Evolutionary conservation across 2,113 vertebrate genomes (phyloP).

Genomic region (Taxidea taxus): DNA sequence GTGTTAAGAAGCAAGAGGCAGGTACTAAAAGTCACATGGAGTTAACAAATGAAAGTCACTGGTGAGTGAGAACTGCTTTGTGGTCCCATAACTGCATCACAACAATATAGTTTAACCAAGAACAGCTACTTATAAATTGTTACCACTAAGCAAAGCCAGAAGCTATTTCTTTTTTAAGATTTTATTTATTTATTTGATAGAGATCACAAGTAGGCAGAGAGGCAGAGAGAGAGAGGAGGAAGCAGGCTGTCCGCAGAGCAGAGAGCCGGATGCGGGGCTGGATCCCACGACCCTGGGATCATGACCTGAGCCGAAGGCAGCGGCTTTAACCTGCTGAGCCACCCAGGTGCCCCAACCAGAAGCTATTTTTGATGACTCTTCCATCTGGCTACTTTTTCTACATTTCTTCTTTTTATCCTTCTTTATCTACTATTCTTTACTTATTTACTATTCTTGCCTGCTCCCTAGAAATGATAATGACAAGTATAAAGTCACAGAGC

Average conservation of each 20-base stretch:
- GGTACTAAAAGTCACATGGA: background rate
- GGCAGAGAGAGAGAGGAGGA: no score
- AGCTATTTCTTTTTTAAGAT: no score
- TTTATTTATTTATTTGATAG: no score
- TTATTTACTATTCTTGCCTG: slow-evolving; percentile 27
- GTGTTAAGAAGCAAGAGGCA: background rate
- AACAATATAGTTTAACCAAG: background rate
- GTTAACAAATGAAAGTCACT: background rate
- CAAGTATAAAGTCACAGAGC: background rate
- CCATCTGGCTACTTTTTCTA: background rate
- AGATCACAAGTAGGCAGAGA: no score
- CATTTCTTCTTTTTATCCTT: background rate
- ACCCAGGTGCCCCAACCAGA: no score
- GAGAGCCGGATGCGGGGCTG: no score
- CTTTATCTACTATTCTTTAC: background rate
- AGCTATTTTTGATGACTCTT: background rate
- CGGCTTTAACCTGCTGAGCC: no score
- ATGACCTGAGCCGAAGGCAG: no score
- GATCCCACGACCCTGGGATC: no score
- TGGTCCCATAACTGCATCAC: background rate
- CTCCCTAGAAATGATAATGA: background rate
- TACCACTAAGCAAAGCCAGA: background rate
- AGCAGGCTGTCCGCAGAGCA: no score
- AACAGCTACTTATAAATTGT: background rate
- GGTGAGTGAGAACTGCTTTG: background rate